Evolutionary conservation across 30 jellyfish, hydroid and myxozoan genomes (phyloP), one percentile per base, ranked within the genome.

Genomic region (Sanderia malayensis): DNA sequence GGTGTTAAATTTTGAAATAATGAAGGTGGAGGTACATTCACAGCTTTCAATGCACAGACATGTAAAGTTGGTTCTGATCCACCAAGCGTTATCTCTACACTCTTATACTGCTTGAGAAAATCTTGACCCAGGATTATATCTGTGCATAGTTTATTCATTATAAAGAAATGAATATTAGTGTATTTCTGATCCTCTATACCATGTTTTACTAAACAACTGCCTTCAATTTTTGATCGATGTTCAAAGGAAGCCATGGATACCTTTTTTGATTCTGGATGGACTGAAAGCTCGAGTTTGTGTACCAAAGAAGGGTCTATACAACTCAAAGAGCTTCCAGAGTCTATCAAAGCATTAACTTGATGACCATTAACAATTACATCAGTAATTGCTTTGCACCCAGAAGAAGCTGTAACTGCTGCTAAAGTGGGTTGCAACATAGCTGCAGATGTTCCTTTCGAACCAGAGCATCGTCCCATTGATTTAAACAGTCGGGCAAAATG

Each of bases 81-180:
- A 20, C 93, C 87, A 67, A 60, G 67, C 20, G 76, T 34, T 33
- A 67, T 47, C 8, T 32, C 55, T 13, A 76, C 70, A 19, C 58
- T 53, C 67, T 74, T 1, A 55, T 85, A 92, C 69, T 85, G 72
- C 19, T 68, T 19, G 44, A 23, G 81, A 33, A 46, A 75, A 64
- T 85, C 96, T 30, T 46, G 69, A 3, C 96, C 94, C 8, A 77
- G 26, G 29, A 85, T 85, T 0, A 75, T 66, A 30, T 85, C 87
- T 19, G 82, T 3, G 68, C 93, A 76, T 47, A 85, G 83, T 1
- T 77, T 58, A 46, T 52, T 22, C 75, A 75, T 0, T 31, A 85
- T 37, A 20, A 7, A 4, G 29, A 75, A 69, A 22, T 33, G 31
- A 22, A 52, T 41, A 11, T 67, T 21, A 53, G 76, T 21, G 32